Evolutionary conservation across 2,888 invertebrate species (phyloP).

Genomic region (Girardia tigrina): DNA sequence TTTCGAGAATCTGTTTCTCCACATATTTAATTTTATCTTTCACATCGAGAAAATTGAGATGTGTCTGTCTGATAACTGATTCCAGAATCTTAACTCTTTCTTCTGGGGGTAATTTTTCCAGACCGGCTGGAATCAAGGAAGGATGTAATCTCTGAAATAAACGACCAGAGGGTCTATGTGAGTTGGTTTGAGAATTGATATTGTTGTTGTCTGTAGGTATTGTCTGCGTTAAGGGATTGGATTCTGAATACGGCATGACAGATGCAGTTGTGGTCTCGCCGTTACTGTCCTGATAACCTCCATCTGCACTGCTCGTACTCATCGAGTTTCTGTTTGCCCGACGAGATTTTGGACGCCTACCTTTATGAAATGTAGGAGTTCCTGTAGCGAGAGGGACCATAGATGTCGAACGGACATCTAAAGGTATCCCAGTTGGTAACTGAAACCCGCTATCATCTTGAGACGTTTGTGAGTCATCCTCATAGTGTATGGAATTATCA

Average conservation of each 20-base stretch:
- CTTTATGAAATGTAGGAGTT: not conserved
- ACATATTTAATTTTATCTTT: constrained; percentile 17
- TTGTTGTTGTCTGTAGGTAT: not conserved
- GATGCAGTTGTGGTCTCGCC: not conserved
- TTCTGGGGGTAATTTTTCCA: constrained; percentile 10
- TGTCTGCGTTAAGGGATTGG: not conserved
- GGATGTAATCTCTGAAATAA: constrained; percentile 2
- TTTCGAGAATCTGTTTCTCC: constrained; percentile 18
- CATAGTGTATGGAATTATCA: not conserved
- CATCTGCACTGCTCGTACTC: constrained; percentile 6
- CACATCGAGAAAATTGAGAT: constrained; percentile 1
- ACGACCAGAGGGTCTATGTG: not conserved
- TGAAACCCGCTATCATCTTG: not conserved
- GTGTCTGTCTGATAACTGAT: constrained; percentile 1
- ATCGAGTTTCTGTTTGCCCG: not conserved
- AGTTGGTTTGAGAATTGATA: not conserved
- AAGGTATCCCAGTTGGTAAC: not conserved
- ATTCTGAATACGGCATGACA: not conserved
- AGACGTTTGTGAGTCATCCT: not conserved
- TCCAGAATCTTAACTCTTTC: not conserved
- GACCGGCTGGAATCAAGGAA: not conserved
- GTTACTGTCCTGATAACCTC: not conserved
- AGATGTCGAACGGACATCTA: not conserved
- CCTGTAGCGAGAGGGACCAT: not conserved
- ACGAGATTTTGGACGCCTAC: not conserved